Evolutionary conservation across 2,113 vertebrate species (phyloP).

Genomic region (Myotis brandtii): DNA sequence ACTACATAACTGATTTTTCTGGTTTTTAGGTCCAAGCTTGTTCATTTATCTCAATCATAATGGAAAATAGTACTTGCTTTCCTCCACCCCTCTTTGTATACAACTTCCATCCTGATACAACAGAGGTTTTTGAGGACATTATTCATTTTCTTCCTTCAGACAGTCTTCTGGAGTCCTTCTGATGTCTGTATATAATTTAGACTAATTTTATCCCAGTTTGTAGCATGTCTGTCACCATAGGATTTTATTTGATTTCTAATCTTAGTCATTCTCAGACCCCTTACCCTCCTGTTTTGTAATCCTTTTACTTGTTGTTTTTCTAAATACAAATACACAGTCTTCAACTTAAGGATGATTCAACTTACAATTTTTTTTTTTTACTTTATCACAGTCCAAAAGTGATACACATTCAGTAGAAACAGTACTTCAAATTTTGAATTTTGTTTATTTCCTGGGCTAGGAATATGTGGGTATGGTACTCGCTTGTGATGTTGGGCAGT

Average conservation of each 20-base stretch:
- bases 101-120: neutral
- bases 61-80: neutral
- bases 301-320: neutral
- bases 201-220: neutral
- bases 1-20: neutral
- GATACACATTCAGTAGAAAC: neutral
- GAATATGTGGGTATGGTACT: neutral
- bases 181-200: neutral
- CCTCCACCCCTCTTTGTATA: neutral
- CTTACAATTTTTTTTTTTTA: neutral
- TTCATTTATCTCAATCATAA: neutral
- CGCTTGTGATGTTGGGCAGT: neutral
- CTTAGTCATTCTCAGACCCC: neutral
- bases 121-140: neutral
- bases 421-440: neutral
- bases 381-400: neutral
- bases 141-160: neutral
- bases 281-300: neutral
- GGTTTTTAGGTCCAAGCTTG: neutral
- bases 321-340: neutral
- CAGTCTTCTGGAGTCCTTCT: neutral
- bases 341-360: neutral
- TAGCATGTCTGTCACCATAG: neutral
- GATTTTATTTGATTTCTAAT: neutral
- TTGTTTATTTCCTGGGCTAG: neutral